These are phyloP conservation scores for Eptesicus fuscus DNA, from an alignment of 2,113 vertebrate genomes.

Conservation along the genomic window DNA sequence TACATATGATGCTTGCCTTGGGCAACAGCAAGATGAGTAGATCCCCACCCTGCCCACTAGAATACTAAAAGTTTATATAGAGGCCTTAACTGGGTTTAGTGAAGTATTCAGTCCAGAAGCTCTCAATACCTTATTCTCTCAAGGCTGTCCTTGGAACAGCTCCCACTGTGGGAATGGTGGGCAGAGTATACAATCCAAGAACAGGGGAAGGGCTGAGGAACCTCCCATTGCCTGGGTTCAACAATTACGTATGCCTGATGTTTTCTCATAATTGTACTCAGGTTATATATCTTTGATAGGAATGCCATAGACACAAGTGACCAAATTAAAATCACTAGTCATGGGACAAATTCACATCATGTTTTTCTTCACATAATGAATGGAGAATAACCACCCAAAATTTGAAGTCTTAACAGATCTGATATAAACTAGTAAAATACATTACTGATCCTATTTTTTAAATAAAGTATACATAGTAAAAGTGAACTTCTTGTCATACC, in stretches of 20 bases:
- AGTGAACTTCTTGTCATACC: background rate
- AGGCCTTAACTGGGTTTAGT: background rate
- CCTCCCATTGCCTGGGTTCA: background rate
- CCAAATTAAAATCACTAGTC: background rate
- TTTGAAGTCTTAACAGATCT: background rate
- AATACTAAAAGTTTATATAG: background rate
- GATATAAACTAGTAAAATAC: background rate
- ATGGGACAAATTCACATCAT: background rate
- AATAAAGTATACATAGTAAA: background rate
- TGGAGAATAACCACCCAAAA: background rate
- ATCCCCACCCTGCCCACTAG: background rate
- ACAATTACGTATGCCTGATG: background rate
- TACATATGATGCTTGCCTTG: background rate
- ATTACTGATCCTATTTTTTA: background rate
- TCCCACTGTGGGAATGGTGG: background rate
- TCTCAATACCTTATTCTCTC: background rate
- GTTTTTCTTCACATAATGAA: background rate
- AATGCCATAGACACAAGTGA: background rate
- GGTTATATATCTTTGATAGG: background rate
- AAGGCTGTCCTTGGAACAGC: background rate
- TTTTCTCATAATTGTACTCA: background rate
- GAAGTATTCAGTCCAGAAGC: background rate
- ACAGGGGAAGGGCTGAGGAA: background rate
- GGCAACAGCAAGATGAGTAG: background rate
- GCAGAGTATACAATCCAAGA: background rate